A percentile compares a stretch with the other conserved stretches of the same genome.
phyloP scores from a whole-genome alignment of 2,888 invertebrate species.

The Drosophila barbarae region DNA sequence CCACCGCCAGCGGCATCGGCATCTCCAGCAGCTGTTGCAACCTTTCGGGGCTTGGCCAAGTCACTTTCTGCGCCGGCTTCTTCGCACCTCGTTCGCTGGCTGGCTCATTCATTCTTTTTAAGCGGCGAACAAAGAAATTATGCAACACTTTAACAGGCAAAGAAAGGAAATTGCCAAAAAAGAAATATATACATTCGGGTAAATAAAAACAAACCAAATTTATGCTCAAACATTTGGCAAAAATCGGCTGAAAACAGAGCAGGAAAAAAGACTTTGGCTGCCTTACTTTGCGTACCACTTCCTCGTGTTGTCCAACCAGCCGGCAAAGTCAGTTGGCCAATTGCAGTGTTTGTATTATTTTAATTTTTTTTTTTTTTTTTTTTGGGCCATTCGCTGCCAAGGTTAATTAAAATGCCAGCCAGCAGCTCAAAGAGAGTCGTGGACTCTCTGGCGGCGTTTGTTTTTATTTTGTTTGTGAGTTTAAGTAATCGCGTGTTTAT shows the following conservation, averaged over 20 bases:
- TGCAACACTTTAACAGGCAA: slow-evolving; percentile 51
- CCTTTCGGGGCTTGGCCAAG: slow-evolving; percentile 25
- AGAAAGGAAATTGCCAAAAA: slow-evolving; percentile 66
- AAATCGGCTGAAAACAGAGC: slow-evolving; percentile 43
- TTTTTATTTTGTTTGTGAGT: slow-evolving; percentile 22
- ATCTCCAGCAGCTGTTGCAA: slow-evolving; percentile 36
- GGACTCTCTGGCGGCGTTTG: slow-evolving; percentile 8
- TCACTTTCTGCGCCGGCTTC: slow-evolving; percentile 35
- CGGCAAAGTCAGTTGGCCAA: slow-evolving; percentile 72
- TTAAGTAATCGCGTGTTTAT: slow-evolving; percentile 62
- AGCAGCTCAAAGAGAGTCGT: slow-evolving; percentile 41
- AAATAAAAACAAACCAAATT: slow-evolving; percentile 26
- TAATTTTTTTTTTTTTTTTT: slow-evolving; percentile 43
- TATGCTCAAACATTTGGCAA: slow-evolving; percentile 45
- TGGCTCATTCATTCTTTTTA: slow-evolving; percentile 32
- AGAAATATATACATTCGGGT: slow-evolving; percentile 7
- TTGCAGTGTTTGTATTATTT: slow-evolving; percentile 60
- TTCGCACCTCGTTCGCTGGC: slow-evolving; percentile 30
- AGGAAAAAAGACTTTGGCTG: slow-evolving; percentile 57
- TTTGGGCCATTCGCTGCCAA: slow-evolving; percentile 65
- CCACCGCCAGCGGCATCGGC: slow-evolving; percentile 8
- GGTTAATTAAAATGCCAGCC: slow-evolving; percentile 72
- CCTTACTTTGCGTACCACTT: slow-evolving; percentile 66
- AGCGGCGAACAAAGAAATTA: slow-evolving; percentile 42
- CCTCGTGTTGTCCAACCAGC: slow-evolving; percentile 72